Evolutionary conservation across 2,888 invertebrate species (phyloP).

Genomic region (Apamea sordens): DNA sequence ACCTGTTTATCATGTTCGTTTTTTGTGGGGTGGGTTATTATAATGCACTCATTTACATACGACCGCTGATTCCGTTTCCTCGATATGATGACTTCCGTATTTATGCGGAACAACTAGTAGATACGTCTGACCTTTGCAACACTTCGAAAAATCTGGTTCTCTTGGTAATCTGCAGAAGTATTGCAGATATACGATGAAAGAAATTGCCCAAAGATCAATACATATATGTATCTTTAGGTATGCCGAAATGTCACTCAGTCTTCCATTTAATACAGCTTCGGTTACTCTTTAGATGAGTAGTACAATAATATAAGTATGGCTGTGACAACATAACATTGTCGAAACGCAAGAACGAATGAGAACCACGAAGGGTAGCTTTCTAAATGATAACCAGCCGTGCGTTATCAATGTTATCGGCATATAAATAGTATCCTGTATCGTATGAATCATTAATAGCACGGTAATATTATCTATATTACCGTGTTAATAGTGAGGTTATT

Average conservation of each 20-base stretch:
- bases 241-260: not conserved
- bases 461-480: too few relatives aligned
- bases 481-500: slow-evolving; percentile 8
- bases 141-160: slow-evolving; percentile 8
- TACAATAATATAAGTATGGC: not conserved
- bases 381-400: not conserved
- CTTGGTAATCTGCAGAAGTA: not conserved
- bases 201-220: not conserved
- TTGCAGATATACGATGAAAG: not conserved
- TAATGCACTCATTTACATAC: slow-evolving; percentile 44
- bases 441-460: slow-evolving; percentile 16
- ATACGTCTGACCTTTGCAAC: slow-evolving; percentile 37
- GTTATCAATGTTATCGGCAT: slow-evolving; percentile 37
- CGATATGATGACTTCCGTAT: slow-evolving; percentile 43
- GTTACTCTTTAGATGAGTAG: not conserved
- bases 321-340: not conserved
- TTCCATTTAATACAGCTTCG: not conserved
- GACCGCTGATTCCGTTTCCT: slow-evolving; percentile 43
- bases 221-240: not conserved
- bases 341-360: not conserved
- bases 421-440: slow-evolving; percentile 15
- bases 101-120: slow-evolving; percentile 37
- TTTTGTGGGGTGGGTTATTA: slow-evolving; percentile 22
- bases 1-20: slow-evolving; percentile 21
- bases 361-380: slow-evolving; percentile 5